Evolutionary conservation across 2,888 invertebrate species (phyloP), one percentile per base, ranked within the genome.

Genomic region (Stictocephala bisonia): DNA sequence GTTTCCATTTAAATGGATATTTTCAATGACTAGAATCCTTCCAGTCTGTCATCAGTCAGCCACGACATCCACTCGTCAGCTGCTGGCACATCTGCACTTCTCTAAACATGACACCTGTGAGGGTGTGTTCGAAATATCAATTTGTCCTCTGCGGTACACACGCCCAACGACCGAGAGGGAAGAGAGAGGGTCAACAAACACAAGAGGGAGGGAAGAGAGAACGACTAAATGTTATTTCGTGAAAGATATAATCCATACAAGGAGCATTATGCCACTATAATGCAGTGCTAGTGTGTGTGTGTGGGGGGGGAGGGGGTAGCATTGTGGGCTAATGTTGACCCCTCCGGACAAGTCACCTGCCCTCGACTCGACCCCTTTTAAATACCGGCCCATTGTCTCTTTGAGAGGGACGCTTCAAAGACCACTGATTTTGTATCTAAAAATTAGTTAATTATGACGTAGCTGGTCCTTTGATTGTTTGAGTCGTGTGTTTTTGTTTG

Each of bases 141-240:
- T 64, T 64, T 44, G 64, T 64, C 64, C 64, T 6, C 60, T n/a
- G 20, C 60, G 3, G n/a, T 18, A 44, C 64, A 64, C 44, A 18
- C 41, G 24, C 60, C 35, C 64, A 64, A 41, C n/a, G 44, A 44
- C 41, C 3, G 3, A 64, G 24, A 41, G 26, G 3, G 26, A 26
- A 24, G 27, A 15, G 20, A 15, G 56, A 6, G 24, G 18, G 26
- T 69, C 70, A 58, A 64, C 70, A 71, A 58, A 71, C 58, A 58
- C 70, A 72, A 24, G 13, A 11, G 44, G 11, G 48, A 22, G 58
- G 44, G 60, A 40, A 67, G 67, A 73, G 60, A 15, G 56, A 29
- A 71, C 41, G 41, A 29, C 69, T 75, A 73, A 71, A 71, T 71
- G 70, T 71, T 71, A 71, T 71, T 71, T 71, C 70, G 58, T 71